Evolutionary conservation across 2,888 invertebrate species (phyloP).

Genomic region (Cephalotes varians): DNA sequence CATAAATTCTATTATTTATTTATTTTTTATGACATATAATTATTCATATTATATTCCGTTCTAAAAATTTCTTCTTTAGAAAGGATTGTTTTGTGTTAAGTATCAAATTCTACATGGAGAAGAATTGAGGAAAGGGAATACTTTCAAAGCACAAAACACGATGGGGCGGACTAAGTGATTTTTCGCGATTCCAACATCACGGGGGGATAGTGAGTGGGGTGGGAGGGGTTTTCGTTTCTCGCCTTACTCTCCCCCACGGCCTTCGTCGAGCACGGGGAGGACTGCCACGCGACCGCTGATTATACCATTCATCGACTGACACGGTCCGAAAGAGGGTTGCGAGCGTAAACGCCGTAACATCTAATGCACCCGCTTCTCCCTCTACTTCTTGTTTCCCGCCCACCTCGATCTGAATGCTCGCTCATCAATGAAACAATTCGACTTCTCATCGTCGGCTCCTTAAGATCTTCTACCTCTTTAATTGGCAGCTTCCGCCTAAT

Average conservation of each 20-base stretch:
- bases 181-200: constrained; percentile 74
- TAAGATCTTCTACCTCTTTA: constrained; percentile 53
- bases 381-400: constrained; percentile 57
- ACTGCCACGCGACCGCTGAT: constrained; percentile 86
- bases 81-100: not conserved
- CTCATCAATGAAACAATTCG: constrained; percentile 85
- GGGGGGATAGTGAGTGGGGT: constrained; percentile 73
- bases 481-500: constrained; percentile 17
- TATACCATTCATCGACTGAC: constrained; percentile 85
- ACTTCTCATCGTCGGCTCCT: constrained; percentile 70
- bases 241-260: constrained; percentile 37
- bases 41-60: not conserved
- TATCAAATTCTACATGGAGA: not conserved
- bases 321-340: constrained; percentile 81
- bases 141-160: constrained; percentile 8
- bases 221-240: constrained; percentile 63
- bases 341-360: constrained; percentile 82
- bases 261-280: constrained; percentile 73
- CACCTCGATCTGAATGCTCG: constrained; percentile 80
- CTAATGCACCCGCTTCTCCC: constrained; percentile 47
- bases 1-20: not conserved
- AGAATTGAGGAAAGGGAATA: constrained; percentile 6
- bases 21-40: not conserved
- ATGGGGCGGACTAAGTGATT: constrained; percentile 68
- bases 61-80: not conserved